These are phyloP conservation scores for Gadopsis marmoratus DNA, from an alignment of 2,797 vertebrate species.

Conservation along the genomic window DNA sequence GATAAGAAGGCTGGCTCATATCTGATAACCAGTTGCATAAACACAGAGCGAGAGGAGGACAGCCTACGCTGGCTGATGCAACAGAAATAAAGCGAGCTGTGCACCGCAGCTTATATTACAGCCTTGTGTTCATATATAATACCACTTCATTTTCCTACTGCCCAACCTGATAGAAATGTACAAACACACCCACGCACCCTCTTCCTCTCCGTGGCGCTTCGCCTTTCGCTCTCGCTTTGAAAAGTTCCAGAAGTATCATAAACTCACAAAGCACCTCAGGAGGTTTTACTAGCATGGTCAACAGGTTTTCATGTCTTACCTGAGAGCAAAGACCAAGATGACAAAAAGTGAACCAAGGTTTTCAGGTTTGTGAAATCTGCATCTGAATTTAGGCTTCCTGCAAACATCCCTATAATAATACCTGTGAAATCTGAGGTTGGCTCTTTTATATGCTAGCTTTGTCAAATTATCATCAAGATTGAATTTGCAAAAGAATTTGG, in stretches of 20 bases:
- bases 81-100: constrained; percentile 42
- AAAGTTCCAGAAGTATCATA: constrained; percentile 30
- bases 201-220: constrained; percentile 12
- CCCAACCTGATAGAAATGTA: constrained; percentile 28
- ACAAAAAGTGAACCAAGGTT: background rate
- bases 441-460: background rate
- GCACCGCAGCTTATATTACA: constrained; percentile 28
- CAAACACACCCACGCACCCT: constrained; percentile 38
- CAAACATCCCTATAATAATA: background rate
- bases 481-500: background rate
- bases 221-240: background rate
- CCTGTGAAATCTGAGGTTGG: background rate
- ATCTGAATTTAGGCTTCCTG: background rate
- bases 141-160: constrained; percentile 37
- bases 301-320: background rate
- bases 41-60: constrained; percentile 56
- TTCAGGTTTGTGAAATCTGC: background rate
- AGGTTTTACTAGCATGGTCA: constrained; percentile 14
- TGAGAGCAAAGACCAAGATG: background rate
- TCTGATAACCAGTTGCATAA: constrained; percentile 74
- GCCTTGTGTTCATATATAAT: constrained; percentile 48
- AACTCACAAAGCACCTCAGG: constrained; percentile 32
- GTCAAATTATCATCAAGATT: background rate
- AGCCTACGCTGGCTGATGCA: constrained; percentile 66
- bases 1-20: constrained; percentile 70